A percentile compares a stretch with the other conserved stretches of the same genome.
Conservation (phyloP, 2,797 vertebrate species). For the Poeciliopsis infans region DNA sequence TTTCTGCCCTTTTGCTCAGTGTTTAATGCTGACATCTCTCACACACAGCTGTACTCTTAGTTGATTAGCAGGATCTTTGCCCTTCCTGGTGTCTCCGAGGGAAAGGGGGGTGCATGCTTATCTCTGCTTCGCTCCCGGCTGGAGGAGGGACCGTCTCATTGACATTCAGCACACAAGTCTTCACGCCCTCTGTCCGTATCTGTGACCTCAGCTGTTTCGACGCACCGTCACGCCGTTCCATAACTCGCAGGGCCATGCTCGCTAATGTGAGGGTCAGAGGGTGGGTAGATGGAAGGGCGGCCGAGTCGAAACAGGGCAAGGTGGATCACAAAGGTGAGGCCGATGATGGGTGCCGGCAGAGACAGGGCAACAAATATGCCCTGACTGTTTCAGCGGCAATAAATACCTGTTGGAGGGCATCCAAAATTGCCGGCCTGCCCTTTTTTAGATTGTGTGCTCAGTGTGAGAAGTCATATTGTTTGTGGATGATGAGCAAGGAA, state of each 20-base stretch:
- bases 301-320: slow-evolving; percentile 35
- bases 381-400: slow-evolving; percentile 17
- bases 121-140: slow-evolving; percentile 40
- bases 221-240: slow-evolving; percentile 61
- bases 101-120: slow-evolving; percentile 16
- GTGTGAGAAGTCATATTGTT: slow-evolving; percentile 57
- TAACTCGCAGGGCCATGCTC: slow-evolving; percentile 60
- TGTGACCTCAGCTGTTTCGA: slow-evolving; percentile 73
- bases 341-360: slow-evolving; percentile 13
- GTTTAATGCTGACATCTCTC: slow-evolving; percentile 39
- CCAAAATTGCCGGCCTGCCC: slow-evolving; percentile 51
- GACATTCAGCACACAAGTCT: slow-evolving; percentile 57
- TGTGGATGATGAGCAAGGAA: slow-evolving; percentile 37
- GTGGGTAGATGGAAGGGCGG: slow-evolving; percentile 41
- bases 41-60: slow-evolving; percentile 28
- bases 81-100: slow-evolving; percentile 33
- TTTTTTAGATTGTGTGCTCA: slow-evolving; percentile 62
- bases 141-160: slow-evolving; percentile 60
- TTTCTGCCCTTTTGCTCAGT: slow-evolving; percentile 21
- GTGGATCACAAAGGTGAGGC: slow-evolving; percentile 27
- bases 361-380: slow-evolving; percentile 24
- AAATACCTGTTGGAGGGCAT: slow-evolving; percentile 60
- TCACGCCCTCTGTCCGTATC: slow-evolving; percentile 48
- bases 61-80: slow-evolving; percentile 54
- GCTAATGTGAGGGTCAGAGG: slow-evolving; percentile 48